Conservation (phyloP, 2,113 vertebrate species). For the Lynx canadensis region DNA sequence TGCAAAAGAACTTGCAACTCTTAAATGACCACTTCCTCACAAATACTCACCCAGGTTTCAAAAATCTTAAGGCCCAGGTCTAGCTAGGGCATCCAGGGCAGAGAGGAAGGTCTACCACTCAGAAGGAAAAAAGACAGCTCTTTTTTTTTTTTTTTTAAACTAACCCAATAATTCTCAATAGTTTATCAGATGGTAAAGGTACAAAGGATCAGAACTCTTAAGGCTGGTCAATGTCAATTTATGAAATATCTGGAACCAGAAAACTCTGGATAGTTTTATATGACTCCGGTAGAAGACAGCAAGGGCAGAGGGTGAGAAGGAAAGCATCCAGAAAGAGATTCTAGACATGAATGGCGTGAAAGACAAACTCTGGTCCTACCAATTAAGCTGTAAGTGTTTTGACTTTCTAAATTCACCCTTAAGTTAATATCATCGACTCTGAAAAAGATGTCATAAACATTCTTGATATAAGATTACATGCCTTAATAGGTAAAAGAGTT, state of each 20-base stretch:
- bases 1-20: neutral
- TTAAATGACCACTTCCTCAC: neutral
- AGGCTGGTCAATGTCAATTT: neutral
- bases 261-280: neutral
- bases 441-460: constrained; percentile 27
- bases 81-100: neutral
- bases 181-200: neutral
- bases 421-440: constrained; percentile 7
- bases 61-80: neutral
- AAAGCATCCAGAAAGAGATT: neutral
- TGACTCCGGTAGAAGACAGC: neutral
- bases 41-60: neutral
- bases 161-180: neutral
- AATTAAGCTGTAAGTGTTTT: constrained; percentile 17
- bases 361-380: neutral
- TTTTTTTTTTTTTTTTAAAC: neutral
- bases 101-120: neutral
- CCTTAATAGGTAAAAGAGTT: constrained; percentile 14
- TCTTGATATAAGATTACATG: neutral
- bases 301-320: neutral
- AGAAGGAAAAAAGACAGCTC: neutral
- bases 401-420: neutral
- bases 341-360: neutral
- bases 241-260: neutral
- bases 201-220: neutral